phyloP scores from a whole-genome alignment of 2,888 invertebrate genomes.

The Troglohyphantes excavatus region DNA sequence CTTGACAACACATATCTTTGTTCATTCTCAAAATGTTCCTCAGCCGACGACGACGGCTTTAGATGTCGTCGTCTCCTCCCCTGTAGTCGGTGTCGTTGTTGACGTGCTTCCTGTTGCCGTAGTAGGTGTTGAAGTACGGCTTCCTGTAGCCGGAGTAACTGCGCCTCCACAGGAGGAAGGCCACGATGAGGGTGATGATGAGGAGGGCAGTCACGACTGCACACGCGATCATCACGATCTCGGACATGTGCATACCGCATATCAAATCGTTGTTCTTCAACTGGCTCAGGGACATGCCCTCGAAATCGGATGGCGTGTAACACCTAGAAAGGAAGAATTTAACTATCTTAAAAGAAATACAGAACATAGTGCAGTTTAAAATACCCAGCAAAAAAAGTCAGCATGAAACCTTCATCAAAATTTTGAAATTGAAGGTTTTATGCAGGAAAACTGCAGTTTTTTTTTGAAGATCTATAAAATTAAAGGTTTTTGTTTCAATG shows the following conservation, averaged over 20 bases:
- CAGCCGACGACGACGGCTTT: too few relatives aligned
- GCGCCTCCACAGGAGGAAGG: conserved; percentile 66
- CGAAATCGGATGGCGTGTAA: conserved; percentile 17
- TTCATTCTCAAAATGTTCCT: too few relatives aligned
- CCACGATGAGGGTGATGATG: conserved; percentile 40
- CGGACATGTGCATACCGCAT: conserved; percentile 46
- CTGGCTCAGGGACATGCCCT: conserved; percentile 38
- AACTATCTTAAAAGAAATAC: background rate
- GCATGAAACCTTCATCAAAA: too few relatives aligned
- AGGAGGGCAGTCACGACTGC: conserved; percentile 8
- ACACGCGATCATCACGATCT: conserved; percentile 52
- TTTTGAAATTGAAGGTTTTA: too few relatives aligned
- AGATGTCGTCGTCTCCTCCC: conserved; percentile 50
- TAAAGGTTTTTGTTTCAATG: too few relatives aligned
- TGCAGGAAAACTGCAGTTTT: too few relatives aligned
- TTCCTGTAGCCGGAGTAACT: conserved; percentile 57
- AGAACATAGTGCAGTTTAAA: background rate
- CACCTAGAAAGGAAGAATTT: conserved; percentile 32
- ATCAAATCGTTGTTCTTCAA: conserved; percentile 42
- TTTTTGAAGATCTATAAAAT: too few relatives aligned
- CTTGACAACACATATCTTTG: too few relatives aligned
- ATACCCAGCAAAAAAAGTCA: too few relatives aligned
- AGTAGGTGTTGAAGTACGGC: conserved; percentile 22
- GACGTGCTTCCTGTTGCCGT: conserved; percentile 34
- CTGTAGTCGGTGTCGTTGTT: conserved; percentile 38